Conservation (phyloP, 2,113 vertebrate genomes). For the Cinclus cinclus region DNA sequence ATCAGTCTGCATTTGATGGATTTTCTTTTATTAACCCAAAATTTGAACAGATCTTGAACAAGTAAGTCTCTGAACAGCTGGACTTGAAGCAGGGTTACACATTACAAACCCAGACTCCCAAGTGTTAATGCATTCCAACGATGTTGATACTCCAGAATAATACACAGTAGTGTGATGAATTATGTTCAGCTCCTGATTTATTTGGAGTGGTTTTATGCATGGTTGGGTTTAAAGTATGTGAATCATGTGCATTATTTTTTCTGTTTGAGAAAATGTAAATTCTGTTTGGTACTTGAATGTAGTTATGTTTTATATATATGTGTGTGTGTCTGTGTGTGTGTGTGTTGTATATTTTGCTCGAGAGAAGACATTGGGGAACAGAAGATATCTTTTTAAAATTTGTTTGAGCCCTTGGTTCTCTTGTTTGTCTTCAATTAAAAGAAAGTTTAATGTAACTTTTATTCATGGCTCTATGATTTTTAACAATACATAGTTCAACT, state of each 20-base stretch:
- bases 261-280: constrained; percentile 73
- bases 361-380: constrained; percentile 45
- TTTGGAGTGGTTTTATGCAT: constrained; percentile 36
- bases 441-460: constrained; percentile 34
- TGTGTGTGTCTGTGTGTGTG: constrained; percentile 35
- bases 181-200: constrained; percentile 11
- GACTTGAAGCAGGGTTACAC: not conserved
- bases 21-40: constrained; percentile 95
- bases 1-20: constrained; percentile 89
- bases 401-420: constrained; percentile 56
- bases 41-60: constrained; percentile 87
- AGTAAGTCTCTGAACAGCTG: constrained; percentile 24
- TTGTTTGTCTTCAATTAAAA: constrained; percentile 73
- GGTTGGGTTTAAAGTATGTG: constrained; percentile 63
- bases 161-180: not conserved
- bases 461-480: not conserved
- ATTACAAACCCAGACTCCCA: not conserved
- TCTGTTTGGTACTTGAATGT: constrained; percentile 85
- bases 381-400: constrained; percentile 45
- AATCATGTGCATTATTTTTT: constrained; percentile 72
- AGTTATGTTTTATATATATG: constrained; percentile 62
- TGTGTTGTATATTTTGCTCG: constrained; percentile 85
- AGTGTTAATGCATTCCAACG: not conserved
- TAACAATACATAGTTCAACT: not conserved
- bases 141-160: not conserved